phyloP scores from a whole-genome alignment of 2,113 vertebrate genomes.

The Phalacrocorax pelagicus region DNA sequence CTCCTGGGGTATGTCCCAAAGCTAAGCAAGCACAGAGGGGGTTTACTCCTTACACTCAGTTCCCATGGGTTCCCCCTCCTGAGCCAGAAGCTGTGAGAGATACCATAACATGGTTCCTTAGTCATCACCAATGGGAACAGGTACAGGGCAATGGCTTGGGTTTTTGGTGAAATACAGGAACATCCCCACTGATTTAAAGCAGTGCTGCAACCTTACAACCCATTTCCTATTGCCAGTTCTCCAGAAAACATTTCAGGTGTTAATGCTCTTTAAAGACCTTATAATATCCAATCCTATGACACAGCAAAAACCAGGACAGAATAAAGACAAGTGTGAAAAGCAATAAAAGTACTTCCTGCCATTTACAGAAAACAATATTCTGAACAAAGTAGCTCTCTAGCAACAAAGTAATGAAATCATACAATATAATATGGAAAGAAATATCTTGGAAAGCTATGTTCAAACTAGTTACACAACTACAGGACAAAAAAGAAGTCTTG shows the following conservation, averaged over 20 bases:
- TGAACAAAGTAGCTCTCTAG: neutral
- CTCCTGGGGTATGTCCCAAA: neutral
- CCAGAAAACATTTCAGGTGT: neutral
- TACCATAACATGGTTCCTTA: neutral
- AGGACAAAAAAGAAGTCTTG: neutral
- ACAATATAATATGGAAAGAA: neutral
- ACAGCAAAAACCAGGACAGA: neutral
- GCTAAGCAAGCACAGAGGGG: neutral
- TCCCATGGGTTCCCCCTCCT: accelerated
- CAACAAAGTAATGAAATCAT: neutral
- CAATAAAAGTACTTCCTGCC: neutral
- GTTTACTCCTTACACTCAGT: neutral
- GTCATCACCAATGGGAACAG: neutral
- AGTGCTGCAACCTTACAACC: neutral
- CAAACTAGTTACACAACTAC: neutral
- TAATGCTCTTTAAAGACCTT: neutral
- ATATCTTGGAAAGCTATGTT: neutral
- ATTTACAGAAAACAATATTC: neutral
- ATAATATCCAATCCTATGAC: neutral
- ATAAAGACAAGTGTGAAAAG: neutral
- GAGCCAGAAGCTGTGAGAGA: neutral
- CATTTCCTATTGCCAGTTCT: neutral
- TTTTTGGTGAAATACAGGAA: neutral
- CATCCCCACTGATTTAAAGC: neutral
- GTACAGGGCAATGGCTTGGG: neutral